Evolutionary conservation across 2,113 vertebrate species (phyloP), one percentile per base, ranked within the genome.

Genomic region (Saguinus imperator): DNA sequence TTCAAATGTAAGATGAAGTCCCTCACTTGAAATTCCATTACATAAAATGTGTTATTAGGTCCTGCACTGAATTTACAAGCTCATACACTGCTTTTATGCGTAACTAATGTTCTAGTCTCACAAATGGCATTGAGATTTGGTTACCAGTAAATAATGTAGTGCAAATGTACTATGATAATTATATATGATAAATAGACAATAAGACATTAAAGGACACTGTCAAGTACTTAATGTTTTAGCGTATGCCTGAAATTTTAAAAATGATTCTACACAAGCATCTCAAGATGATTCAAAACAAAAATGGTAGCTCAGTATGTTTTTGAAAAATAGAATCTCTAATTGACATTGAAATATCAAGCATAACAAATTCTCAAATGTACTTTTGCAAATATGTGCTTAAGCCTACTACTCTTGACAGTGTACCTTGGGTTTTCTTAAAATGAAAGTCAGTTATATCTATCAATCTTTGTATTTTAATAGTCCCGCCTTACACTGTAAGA

Each of bases 91-190:
- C 35, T 97, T 96, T 94, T 91, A 87, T 73, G 73, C 52, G 40
- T 66, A 94, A 91, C 90, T 94, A 96, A 87, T 66, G 81, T 8
- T 92, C 25, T 66, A 91, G 48, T 92, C 66, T 94, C 91, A 72
- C 37, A 97, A 89, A 97, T 88, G 88, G 96, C 94, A 89, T 6
- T 98, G 97, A 98, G 97, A 96, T 98, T 96, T 98, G 96, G 95
- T 98, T 98, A 98, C 96, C 91, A 96, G 43, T 68, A 97, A 75
- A 87, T 21, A 75, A 91, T 93, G 50, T 1, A 50, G 61, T 82
- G 72, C 66, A 96, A 57, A 70, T 16, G 89, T 37, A 94, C 45
- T 32, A 29, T 58, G 68, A 83, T 48, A 96, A 87, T 37, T 73
- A 75, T 52, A 66, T 45, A 64, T 40, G 57, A 85, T 58, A 96